Percentiles rank a stretch among this genome's conserved stretches.
phyloP scores from a whole-genome alignment of 1,140 invertebrate species.

The Drosophila ficusphila region DNA sequence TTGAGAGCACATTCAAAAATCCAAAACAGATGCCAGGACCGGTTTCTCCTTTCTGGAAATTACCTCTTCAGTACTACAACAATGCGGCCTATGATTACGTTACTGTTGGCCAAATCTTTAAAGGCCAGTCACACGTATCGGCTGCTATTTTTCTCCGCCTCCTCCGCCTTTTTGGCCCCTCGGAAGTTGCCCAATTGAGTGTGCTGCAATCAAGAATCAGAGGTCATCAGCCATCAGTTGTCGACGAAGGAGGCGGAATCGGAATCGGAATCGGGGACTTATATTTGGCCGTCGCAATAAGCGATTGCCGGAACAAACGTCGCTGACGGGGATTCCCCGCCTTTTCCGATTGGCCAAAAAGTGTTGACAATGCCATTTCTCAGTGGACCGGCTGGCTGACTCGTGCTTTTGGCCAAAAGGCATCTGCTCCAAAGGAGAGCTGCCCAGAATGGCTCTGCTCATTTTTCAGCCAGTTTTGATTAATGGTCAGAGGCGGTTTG shows the following conservation, averaged over 20 bases:
- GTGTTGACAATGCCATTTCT: conserved; percentile 73
- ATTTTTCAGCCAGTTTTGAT: conserved; percentile 69
- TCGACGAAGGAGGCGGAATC: neutral
- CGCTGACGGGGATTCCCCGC: conserved; percentile 27
- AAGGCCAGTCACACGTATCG: conserved; percentile 29
- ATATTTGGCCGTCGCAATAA: conserved; percentile 31
- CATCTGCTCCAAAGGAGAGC: conserved; percentile 24
- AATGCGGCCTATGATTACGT: conserved; percentile 70
- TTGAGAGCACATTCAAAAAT: conserved; percentile 58
- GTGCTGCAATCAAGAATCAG: conserved; percentile 48
- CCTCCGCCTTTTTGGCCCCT: neutral
- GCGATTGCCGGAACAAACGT: conserved; percentile 46
- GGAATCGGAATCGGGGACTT: conserved; percentile 9
- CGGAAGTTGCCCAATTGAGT: conserved; percentile 67
- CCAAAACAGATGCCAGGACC: conserved; percentile 35
- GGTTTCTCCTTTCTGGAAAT: neutral
- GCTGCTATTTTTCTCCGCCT: conserved; percentile 9
- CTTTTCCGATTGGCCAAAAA: conserved; percentile 68
- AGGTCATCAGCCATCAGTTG: conserved; percentile 38
- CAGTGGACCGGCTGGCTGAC: conserved; percentile 5
- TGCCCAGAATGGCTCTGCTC: conserved; percentile 20
- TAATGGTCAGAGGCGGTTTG: conserved; percentile 65
- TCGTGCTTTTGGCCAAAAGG: conserved; percentile 17
- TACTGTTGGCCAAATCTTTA: conserved; percentile 43
- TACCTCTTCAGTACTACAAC: conserved; percentile 11